These are phyloP conservation scores for Pogonophryne albipinna DNA, from an alignment of 2,797 vertebrate species.

Conservation along the genomic window DNA sequence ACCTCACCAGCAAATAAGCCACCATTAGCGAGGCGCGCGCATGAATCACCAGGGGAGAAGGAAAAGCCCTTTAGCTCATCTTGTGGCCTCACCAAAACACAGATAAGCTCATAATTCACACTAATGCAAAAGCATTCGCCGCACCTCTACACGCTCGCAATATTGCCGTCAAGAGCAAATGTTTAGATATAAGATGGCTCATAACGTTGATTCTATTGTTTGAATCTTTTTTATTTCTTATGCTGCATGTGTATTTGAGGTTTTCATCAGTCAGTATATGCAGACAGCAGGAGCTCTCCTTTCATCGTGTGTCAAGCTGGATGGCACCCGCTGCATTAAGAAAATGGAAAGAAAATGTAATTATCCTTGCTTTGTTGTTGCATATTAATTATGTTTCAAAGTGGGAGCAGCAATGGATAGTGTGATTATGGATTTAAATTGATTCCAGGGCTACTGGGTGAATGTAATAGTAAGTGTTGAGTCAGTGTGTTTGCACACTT, in stretches of 20 bases:
- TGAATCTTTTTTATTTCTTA: not conserved
- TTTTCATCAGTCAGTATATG: constrained; percentile 59
- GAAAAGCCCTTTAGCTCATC: constrained; percentile 69
- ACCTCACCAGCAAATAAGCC: constrained; percentile 81
- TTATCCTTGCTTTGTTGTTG: constrained; percentile 69
- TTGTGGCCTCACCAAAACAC: constrained; percentile 72
- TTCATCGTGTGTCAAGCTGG: constrained; percentile 68
- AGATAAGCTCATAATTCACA: constrained; percentile 75
- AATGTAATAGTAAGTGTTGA: constrained; percentile 27
- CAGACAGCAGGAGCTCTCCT: constrained; percentile 51
- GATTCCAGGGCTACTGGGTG: constrained; percentile 31
- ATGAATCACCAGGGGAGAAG: constrained; percentile 72
- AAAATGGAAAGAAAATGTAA: constrained; percentile 75
- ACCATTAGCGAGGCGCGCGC: constrained; percentile 73
- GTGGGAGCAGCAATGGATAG: constrained; percentile 42
- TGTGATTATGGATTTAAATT: constrained; percentile 57
- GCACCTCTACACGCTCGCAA: constrained; percentile 18
- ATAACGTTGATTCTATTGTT: constrained; percentile 10
- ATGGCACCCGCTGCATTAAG: constrained; percentile 54
- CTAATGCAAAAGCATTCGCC: constrained; percentile 61
- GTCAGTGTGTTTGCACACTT: constrained; percentile 24
- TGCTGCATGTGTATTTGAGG: constrained; percentile 9
- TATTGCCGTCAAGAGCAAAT: constrained; percentile 33
- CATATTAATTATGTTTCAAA: constrained; percentile 75
- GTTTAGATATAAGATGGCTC: constrained; percentile 4